Evolutionary conservation across 2,113 vertebrate species (phyloP), one percentile per base, ranked within the genome.

Genomic region (Ictalurus furcatus): DNA sequence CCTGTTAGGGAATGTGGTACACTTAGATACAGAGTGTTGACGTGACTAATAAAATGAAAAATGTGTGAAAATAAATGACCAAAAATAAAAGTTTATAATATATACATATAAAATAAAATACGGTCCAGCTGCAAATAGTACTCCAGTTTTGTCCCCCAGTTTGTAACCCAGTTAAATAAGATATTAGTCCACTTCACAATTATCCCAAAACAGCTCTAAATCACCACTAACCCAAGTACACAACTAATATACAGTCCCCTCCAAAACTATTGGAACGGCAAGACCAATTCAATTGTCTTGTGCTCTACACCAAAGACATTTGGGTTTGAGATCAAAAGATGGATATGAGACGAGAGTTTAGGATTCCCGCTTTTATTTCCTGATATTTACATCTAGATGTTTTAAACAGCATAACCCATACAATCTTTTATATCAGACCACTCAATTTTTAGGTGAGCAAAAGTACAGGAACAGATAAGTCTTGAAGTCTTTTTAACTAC

Each of bases 1-100:
- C 95, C 98, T 99, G 95, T 21, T 0, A 63, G 30, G n/a, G 34
- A 71, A 4, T 56, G 52, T 30, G 13, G 25, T n/a, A 52, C 76
- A 52, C 25, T 52, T 79, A 78, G 40, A 48, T 74, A 40, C 37
- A 74, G 37, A 40, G 17, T 11, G 7, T 2, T 40, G 37, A 12
- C 0, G 25, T 23, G 71, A 74, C 40, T 12, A 76, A 87, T n/a
- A 69, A 89, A 65, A 40, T 25, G 80, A 23, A 63, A 82, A 56
- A 54, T n/a, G 44, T 48, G 44, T 8, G 37, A 44, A 74, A 40
- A 74, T 23, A 25, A 71, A 34, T 78, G 23, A 48, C 40, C 28
- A 78, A 78, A 34, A 34, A 34, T 17, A 71, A 6, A 71, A 48
- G 44, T 48, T 48, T 48, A 48, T 48, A 48, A 48, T 48, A 0